Percentiles rank a stretch among this genome's conserved stretches.
These are phyloP conservation scores for Rhincodon typus DNA, from an alignment of 2,797 vertebrate genomes.

Conservation along the genomic window DNA sequence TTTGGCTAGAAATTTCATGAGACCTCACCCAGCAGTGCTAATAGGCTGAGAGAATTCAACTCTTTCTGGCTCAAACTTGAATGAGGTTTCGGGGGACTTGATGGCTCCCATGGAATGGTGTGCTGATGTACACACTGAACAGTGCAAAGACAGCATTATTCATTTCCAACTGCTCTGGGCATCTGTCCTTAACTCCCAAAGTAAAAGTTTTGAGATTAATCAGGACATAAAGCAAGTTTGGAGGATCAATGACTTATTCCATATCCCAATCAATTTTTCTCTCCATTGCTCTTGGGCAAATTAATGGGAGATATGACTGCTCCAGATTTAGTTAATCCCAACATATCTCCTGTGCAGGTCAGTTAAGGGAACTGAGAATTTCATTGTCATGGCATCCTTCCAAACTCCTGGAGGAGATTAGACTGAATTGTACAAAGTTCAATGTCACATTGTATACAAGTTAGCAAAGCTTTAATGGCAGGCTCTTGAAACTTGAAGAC, in stretches of 20 bases:
- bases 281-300: background rate
- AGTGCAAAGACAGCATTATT: background rate
- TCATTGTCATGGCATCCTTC: background rate
- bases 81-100: background rate
- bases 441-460: constrained; percentile 3
- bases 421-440: background rate
- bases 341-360: background rate
- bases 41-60: background rate
- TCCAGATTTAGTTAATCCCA: background rate
- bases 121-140: background rate
- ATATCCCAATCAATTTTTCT: background rate
- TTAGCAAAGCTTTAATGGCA: background rate
- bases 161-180: background rate
- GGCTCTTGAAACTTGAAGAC: background rate
- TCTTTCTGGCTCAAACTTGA: background rate
- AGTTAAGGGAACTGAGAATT: background rate
- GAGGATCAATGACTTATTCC: background rate
- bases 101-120: background rate
- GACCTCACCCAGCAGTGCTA: background rate
- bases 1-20: background rate
- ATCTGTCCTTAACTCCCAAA: background rate
- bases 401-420: constrained; percentile 16
- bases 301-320: background rate
- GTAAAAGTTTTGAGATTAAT: background rate
- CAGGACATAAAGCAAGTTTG: background rate